phyloP scores from a whole-genome alignment of 2,888 invertebrate species.

The Pinctada fucata region DNA sequence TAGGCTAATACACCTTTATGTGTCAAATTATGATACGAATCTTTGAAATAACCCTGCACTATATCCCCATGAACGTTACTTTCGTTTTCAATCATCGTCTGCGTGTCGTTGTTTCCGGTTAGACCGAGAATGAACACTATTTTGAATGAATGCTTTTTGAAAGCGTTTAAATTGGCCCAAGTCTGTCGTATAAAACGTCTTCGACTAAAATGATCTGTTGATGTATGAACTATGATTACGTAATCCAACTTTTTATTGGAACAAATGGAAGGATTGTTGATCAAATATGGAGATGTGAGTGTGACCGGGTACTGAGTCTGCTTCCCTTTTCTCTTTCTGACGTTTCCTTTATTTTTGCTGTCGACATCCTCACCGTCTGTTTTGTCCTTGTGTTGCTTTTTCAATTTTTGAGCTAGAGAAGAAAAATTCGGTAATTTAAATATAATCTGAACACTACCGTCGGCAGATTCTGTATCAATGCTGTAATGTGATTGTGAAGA shows the following conservation, averaged over 20 bases:
- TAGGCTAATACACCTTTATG: slow-evolving; percentile 66
- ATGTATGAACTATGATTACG: slow-evolving; percentile 62
- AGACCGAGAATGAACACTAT: slow-evolving; percentile 64
- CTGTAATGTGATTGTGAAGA: background rate
- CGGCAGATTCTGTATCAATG: background rate
- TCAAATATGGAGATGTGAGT: slow-evolving; percentile 52
- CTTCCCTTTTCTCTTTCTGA: slow-evolving; percentile 3
- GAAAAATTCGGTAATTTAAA: slow-evolving; percentile 41
- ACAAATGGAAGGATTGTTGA: slow-evolving; percentile 61
- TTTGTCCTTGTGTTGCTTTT: background rate
- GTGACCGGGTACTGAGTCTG: slow-evolving; percentile 58
- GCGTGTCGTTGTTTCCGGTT: slow-evolving; percentile 47
- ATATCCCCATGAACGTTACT: slow-evolving; percentile 59
- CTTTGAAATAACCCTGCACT: slow-evolving; percentile 66
- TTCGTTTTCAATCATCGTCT: slow-evolving; percentile 62
- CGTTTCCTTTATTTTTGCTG: background rate
- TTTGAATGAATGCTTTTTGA: slow-evolving; percentile 50
- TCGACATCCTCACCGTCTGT: background rate
- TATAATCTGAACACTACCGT: slow-evolving; percentile 23
- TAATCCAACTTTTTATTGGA: slow-evolving; percentile 49
- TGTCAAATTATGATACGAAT: slow-evolving; percentile 65
- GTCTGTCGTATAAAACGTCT: slow-evolving; percentile 62
- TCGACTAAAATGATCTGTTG: slow-evolving; percentile 57
- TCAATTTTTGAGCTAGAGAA: slow-evolving; percentile 2
- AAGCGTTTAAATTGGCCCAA: slow-evolving; percentile 60